Evolutionary conservation across 2,113 vertebrate species (phyloP), one percentile per base, ranked within the genome.

Genomic region (Agapornis roseicollis): DNA sequence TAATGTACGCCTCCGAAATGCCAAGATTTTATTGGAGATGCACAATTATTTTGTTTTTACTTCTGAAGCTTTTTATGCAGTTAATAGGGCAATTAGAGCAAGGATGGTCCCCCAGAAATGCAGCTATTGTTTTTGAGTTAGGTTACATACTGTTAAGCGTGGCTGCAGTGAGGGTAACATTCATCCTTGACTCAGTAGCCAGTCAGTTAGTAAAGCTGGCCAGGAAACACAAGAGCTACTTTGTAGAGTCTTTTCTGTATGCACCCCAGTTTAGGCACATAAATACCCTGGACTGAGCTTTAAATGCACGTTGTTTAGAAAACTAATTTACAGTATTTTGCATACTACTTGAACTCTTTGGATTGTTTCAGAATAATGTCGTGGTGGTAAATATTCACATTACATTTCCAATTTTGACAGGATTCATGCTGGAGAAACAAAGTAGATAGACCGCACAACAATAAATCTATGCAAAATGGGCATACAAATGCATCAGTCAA

Each of bases 401-500:
- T 90, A 11, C 81, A 72, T 81, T 96, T 86, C 80, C 35, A 64
- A 22, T 93, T 81, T 89, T 89, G 77, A 64, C 35, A 39, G 72
- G 37, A 89, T 88, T 92, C 69, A 52, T 94, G 47, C 68, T 80
- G 29, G 29, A 70, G 31, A 88, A 86, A 46, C 64, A 78, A 89
- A 85, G 18, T 49, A 83, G 85, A 55, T 80, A 94, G 47, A 64
- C 35, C 49, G 77, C 29, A 53, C 31, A 92, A 78, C 50, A 93
- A 49, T 70, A 94, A 88, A 89, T 80, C 64, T 84, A 24, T 61
- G 17, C 83, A 83, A 84, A 31, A 64, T 35, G 33, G 39, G 23
- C 39, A 90, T 93, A 90, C 55, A 82, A 94, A 73, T 52, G 50
- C 6, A 13, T 78, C 94, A 91, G 60, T 93, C 69, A 88, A 94